Percentiles rank a stretch among this genome's conserved stretches.
Conservation (phyloP, 2,113 vertebrate genomes). For the Nibea coibor region DNA sequence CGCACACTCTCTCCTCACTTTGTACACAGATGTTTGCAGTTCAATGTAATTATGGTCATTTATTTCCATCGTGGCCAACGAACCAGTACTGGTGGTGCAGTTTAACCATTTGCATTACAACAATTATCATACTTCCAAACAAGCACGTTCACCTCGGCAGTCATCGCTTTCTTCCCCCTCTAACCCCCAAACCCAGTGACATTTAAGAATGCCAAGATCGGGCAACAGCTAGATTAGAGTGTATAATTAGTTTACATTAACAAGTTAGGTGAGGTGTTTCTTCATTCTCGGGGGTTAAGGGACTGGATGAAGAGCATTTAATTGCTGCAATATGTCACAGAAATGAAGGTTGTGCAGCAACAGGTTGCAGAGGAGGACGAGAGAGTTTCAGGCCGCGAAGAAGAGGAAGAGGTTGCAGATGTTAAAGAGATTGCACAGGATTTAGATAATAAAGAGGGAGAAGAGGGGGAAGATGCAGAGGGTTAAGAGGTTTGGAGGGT, state of each 20-base stretch:
- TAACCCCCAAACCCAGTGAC: constrained; percentile 8
- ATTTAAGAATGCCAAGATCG: constrained; percentile 19
- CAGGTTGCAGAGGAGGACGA: constrained; percentile 26
- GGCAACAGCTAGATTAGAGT: background rate
- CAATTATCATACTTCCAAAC: constrained; percentile 67
- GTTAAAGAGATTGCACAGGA: constrained; percentile 25
- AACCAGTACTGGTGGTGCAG: constrained; percentile 58
- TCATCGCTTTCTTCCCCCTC: constrained; percentile 13
- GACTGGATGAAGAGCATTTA: constrained; percentile 12
- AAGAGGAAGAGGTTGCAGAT: constrained; percentile 37
- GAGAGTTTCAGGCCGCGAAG: background rate
- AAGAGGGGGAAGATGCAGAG: constrained; percentile 31
- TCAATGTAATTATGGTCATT: constrained; percentile 84
- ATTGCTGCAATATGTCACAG: background rate
- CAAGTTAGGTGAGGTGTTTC: constrained; percentile 1
- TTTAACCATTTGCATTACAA: constrained; percentile 69
- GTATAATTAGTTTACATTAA: constrained; percentile 11
- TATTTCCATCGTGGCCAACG: constrained; percentile 77
- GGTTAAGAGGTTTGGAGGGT: constrained; percentile 49
- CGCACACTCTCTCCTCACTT: constrained; percentile 46
- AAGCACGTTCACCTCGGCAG: constrained; percentile 36
- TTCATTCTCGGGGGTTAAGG: background rate
- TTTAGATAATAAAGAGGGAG: constrained; percentile 55
- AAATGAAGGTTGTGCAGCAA: constrained; percentile 28
- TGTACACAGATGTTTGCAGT: constrained; percentile 83